Base-by-base conservation (phyloP, 1,140 invertebrate genomes). In the Trichonephila inaurata region DNA sequence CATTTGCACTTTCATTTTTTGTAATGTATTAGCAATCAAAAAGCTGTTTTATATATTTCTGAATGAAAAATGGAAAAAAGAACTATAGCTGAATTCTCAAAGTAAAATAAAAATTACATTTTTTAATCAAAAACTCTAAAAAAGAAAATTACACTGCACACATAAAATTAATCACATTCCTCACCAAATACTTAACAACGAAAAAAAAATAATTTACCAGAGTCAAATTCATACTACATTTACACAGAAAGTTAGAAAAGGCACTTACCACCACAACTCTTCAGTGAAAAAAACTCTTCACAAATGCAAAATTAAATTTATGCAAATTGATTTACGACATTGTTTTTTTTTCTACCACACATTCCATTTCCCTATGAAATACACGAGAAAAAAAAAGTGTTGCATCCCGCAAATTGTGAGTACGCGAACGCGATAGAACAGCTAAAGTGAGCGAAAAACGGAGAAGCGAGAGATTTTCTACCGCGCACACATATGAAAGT, bases 381-480 rank as follows among this genome's bases (percentile, higher is more conserved):
- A 21, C 18, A 33, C 72, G 6, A 77, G 16, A 33, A 40, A 40
- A 33, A 72, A 77, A 77, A 77, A 40, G 28, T 19, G 72, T 77
- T 40, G 72, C 28, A 33, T 33, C 33, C 28, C 28, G 2, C 16
- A 64, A 18, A 19, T 21, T 21, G 5, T 6, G 4, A 64, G 72
- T 77, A 33, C 72, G 72, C 72, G 72, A 77, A 40, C 72, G 72
- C 72, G 28, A 18, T 18, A 18, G n/a, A 33, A 33, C 16, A 40
- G 28, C 24, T 40, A 77, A 28, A 77, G 33, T 77, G 72, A 77
- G 28, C 72, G 72, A 77, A 77, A 77, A 77, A 18, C 72, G 24
- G 72, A 18, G 72, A 77, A 77, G 33, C 24, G 14, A 77, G 72
- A 77, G 72, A 33, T 77, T 77, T 77, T 77, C 72, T 77, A 77